Base-by-base conservation (phyloP, 1,140 invertebrate species). In the Zeugodacus cucurbitae region DNA sequence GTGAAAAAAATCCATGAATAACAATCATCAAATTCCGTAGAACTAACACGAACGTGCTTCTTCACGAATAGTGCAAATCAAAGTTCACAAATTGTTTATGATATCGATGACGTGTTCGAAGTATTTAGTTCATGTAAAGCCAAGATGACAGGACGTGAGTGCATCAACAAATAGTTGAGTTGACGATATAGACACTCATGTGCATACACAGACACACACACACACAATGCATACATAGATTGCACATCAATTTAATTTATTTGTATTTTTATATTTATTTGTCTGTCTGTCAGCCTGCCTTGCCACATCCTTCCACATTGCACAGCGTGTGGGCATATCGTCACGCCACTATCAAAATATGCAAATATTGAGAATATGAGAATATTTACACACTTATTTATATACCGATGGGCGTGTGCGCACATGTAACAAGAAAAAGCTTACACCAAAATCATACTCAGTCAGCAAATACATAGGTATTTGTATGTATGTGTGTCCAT, bases 11-110 rank as follows among this genome's bases (percentile, higher is more conserved):
- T 54, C 58, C 7, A n/a, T 17, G 34, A n/a, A 74, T 67, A 74
- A 74, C 67, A 74, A 41, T 22, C 67, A 74, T 14, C 67, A 74
- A 37, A 74, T 37, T 17, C 41, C 44, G 17, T 11, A 29, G 10
- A 54, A 22, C n/a, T 34, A 74, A 20, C 70, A 74, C 70, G 70
- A 41, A 74, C 37, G 22, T 41, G 37, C 29, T 74, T 41, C 37
- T 7, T 4, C 17, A 82, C 74, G 11, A 82, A 48, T 48, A 29
- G 74, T 82, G 41, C 74, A 82, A 82, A 82, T 82, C 74, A 82
- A 82, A 82, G n/a, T 82, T 82, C 41, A 37, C 41, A 82, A 82
- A 82, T 48, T 82, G n/a, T 82, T 82, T 82, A 29, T 48, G n/a
- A 82, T 54, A 82, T 82, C 37, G 74, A 82, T 82, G 44, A 48